Percentiles rank a stretch among this genome's conserved stretches.
Conservation (phyloP, 92 coral and sea anemone genomes). For the Phenganax marumi region DNA sequence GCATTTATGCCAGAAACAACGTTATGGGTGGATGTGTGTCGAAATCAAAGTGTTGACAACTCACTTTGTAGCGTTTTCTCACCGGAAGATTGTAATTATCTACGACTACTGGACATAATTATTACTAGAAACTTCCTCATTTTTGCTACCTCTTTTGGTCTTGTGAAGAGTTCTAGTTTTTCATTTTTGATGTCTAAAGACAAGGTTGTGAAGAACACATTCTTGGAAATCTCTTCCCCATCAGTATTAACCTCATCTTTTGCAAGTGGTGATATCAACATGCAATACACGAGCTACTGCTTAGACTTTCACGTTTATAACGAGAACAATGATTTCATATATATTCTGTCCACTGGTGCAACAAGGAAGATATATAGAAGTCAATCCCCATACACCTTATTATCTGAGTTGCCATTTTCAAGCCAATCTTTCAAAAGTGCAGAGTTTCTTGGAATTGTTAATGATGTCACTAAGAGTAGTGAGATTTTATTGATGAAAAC, state of each 20-base stretch:
- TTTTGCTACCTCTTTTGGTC: slow-evolving; percentile 75
- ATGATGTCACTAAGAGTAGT: slow-evolving; percentile 24
- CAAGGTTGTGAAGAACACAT: slow-evolving; percentile 29
- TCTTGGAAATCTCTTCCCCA: slow-evolving; percentile 40
- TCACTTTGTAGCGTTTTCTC: slow-evolving; percentile 74
- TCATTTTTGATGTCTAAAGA: slow-evolving; percentile 10
- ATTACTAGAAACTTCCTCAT: slow-evolving; percentile 65
- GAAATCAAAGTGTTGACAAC: slow-evolving; percentile 14
- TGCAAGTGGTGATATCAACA: slow-evolving; percentile 45
- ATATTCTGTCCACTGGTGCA: slow-evolving; percentile 58
- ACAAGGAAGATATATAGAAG: slow-evolving; percentile 61
- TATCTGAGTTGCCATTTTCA: slow-evolving; percentile 48
- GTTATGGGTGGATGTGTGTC: slow-evolving; percentile 68
- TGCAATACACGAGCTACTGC: slow-evolving; percentile 73
- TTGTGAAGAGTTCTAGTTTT: slow-evolving; percentile 49
- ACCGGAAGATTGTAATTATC: slow-evolving; percentile 58
- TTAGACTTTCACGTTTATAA: slow-evolving; percentile 49
- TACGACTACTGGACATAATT: slow-evolving; percentile 68
- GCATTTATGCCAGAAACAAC: slow-evolving; percentile 72
- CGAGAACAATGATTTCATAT: slow-evolving; percentile 45
- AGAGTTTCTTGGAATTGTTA: slow-evolving; percentile 38
- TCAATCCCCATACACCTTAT: slow-evolving; percentile 65
- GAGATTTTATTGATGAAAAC: slow-evolving; percentile 15
- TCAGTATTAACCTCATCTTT: slow-evolving; percentile 41
- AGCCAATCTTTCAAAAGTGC: background rate